Base-by-base conservation (phyloP, 2,888 invertebrate genomes). In the Oscheius sp. region DNA sequence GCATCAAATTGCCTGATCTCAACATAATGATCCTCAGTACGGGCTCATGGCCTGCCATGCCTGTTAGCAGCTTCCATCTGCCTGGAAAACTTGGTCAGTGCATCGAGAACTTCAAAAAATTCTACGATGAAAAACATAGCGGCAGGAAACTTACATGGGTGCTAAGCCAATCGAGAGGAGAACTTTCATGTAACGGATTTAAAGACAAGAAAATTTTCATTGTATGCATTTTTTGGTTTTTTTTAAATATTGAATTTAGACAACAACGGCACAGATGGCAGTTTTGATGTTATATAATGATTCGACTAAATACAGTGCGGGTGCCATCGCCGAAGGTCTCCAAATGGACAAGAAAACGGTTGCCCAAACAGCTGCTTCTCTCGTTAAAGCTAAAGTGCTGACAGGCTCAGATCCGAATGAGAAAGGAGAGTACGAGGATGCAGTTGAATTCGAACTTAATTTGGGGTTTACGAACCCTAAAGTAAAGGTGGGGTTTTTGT, bases 221-320 rank as follows among this genome's bases (percentile, higher is more conserved):
- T 1, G 84, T 81, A 29, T 53, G 78, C 74, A 66, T 21, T 9
- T 61, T 27, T 13, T 35, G 5, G 3, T 35, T 35, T 35, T 35
- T 35, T 35, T 35, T 35, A 35, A 35, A 35, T 35, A 35, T 35
- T 3, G 35, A 3, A 73, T 80, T 70, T 93, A 95, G 92, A 95
- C 96, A 59, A 96, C 97, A 85, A 98, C 98, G 55, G 95, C 96
- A 91, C 99, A 99, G 91, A 99, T 99, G 95, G 95, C 97, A 16
- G 94, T 99, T 68, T 91, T 99, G 58, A 91, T 99, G 73, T 95
- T 96, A 90, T 99, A 94, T 90, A 99, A 99, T 90, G 93, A 93
- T 77, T 93, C 93, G 88, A 93, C 93, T 12, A 92, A 92, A 69
- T 96, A 94, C 92, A 92, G 92, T 66, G 63, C 77, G 6, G 69